Base-by-base conservation (phyloP, 2,113 vertebrate genomes). In the Puntigrus tetrazona region DNA sequence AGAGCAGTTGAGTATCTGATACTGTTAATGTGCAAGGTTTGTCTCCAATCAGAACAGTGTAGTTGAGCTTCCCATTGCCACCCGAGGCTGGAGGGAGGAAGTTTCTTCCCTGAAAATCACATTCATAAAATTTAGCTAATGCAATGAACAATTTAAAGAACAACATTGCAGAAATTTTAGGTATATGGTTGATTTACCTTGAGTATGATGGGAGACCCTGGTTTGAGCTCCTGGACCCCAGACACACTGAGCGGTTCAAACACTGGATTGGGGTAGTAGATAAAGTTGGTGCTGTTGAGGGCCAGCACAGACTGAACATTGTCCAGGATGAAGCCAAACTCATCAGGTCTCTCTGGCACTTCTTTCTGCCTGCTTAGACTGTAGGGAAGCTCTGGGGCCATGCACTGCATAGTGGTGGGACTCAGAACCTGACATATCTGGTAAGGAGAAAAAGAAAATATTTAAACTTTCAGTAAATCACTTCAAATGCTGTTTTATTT, bases 291-390 rank as follows among this genome's bases (percentile, higher is more conserved):
- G 93, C 92, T 96, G 91, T 98, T 99, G 89, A 99, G 97, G 7
- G 96, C 95, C 75, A 98, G 93, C 84, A 98, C 92, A 1, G 96
- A 94, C 85, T 96, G 96, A 34, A 99, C 97, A 0, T 98, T 97
- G 83, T 99, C 98, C 85, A 99, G 92, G 89, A 98, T 97, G 85
- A 99, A 99, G 85, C 98, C 98, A 34, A 99, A 99, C 91, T 99
- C 98, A 22, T 98, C 96, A 0, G 98, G 98, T 27, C 94, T 95
- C 84, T 98, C 97, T 0, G 95, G 94, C 0, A 95, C 91, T 55
- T 98, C 96, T 0, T 95, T 94, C 16, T 96, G 96, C 79, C 95
- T 90, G 73, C 88, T 95, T 55, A 93, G 81, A 86, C 92, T 96
- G 87, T 97, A 92, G 22, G 95, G 90, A 5, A 99, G 91, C 0